Evolutionary conservation across 1,140 invertebrate genomes (phyloP).

Genomic region (Sycophaga agraensis): DNA sequence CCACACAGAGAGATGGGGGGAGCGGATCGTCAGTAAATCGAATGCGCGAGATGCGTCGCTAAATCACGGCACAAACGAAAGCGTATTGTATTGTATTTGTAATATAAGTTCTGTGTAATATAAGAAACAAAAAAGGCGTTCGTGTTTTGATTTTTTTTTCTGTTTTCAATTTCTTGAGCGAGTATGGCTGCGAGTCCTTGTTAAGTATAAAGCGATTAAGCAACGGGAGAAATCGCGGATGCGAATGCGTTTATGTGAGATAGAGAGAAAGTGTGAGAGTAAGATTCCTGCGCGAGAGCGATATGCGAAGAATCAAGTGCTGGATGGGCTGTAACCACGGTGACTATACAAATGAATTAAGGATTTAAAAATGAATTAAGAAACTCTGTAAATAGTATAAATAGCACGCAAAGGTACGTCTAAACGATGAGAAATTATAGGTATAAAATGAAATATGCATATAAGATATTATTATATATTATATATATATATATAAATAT

Average conservation of each 20-base stretch:
- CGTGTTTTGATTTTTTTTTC: constrained; percentile 19
- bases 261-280: constrained; percentile 25
- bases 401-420: constrained; percentile 51
- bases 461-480: constrained; percentile 54
- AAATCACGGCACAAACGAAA: constrained; percentile 39
- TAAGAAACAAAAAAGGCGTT: constrained; percentile 33
- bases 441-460: constrained; percentile 56
- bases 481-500: constrained; percentile 43
- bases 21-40: constrained; percentile 12
- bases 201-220: constrained; percentile 6
- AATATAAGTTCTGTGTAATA: constrained; percentile 40
- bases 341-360: constrained; percentile 31
- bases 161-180: constrained; percentile 14
- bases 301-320: constrained; percentile 20
- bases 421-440: constrained; percentile 55
- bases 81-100: constrained; percentile 34
- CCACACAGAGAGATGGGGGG: constrained; percentile 30
- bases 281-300: constrained; percentile 25
- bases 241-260: neutral
- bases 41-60: constrained; percentile 28
- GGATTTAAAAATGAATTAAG: constrained; percentile 31
- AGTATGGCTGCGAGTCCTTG: constrained; percentile 22
- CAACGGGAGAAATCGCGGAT: too few species aligned
- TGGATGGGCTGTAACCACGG: constrained; percentile 29
- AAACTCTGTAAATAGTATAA: constrained; percentile 56